Base-by-base conservation (phyloP, 2,797 vertebrate genomes). In the Anguilla megastoma region DNA sequence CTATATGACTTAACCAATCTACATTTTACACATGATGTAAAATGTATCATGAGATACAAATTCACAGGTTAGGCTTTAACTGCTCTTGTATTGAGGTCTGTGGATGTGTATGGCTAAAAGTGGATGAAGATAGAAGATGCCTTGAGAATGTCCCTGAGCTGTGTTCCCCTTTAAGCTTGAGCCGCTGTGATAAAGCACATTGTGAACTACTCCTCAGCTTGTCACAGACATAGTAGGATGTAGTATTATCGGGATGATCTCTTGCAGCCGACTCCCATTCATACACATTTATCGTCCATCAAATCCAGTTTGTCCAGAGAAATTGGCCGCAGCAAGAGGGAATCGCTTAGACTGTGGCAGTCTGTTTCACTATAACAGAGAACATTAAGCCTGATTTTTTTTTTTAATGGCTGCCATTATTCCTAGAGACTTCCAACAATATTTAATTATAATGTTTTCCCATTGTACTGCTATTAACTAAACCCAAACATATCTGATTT, bases 281-380 rank as follows among this genome's bases (percentile, higher is more conserved):
- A 52, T 27, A 69, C 16, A 16, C 63, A 76, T 50, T 30, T n/a
- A 18, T 36, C n/a, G 45, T 21, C 66, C 87, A 84, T 69, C 24
- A 41, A 85, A 85, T 60, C 30, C 12, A 45, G 21, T 87, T 71
- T 84, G 30, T 74, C 48, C 36, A 18, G 60, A 87, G 63, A 66
- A 84, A 54, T 56, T 27, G 3, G 33, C 71, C 18, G 63, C 85
- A 71, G 85, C 63, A 41, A 52, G 41, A n/a, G 3, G 41, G 74
- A 50, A 87, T 45, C 18, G 30, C 7, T 41, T 24, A 0, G 33
- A 84, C 63, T 83, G 66, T 30, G 69, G 16, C 27, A 4, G 1
- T 24, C 33, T 12, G 36, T 66, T 30, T 45, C 41, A 41, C 56
- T 6, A 66, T 48, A 41, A 63, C 33, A 66, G 85, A 41, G 66